Percentiles rank a stretch among this genome's conserved stretches.
Conservation (phyloP, 2,888 invertebrate species). For the Ornithoptera alexandrae region DNA sequence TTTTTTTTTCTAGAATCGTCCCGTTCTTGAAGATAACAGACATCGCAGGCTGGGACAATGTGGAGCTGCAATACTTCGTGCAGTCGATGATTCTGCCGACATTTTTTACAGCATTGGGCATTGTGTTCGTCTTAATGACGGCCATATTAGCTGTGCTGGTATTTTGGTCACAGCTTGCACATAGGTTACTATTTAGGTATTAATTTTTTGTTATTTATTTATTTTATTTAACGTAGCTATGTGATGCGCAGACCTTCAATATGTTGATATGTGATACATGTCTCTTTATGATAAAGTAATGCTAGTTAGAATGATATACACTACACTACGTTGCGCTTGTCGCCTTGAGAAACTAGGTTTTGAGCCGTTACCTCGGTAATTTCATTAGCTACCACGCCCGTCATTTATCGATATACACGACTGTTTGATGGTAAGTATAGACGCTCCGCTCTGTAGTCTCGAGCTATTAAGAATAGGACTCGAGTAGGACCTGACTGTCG, state of each 20-base stretch:
- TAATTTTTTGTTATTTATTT: neutral
- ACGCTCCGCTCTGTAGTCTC: too few relatives aligned
- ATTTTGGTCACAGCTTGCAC: slow-evolving; percentile 85
- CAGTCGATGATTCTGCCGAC: slow-evolving; percentile 78
- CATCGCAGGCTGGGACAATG: slow-evolving; percentile 55
- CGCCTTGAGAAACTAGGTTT: too few relatives aligned
- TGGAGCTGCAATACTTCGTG: slow-evolving; percentile 64
- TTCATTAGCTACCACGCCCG: too few relatives aligned
- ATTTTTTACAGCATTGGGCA: slow-evolving; percentile 82
- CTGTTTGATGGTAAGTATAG: too few relatives aligned
- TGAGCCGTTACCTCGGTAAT: too few relatives aligned
- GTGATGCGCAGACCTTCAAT: neutral
- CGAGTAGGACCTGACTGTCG: too few relatives aligned
- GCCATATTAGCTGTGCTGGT: slow-evolving; percentile 79
- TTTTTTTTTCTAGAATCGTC: slow-evolving; percentile 47
- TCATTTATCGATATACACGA: too few relatives aligned
- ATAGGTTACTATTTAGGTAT: slow-evolving; percentile 83
- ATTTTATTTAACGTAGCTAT: neutral
- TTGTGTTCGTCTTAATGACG: slow-evolving; percentile 78
- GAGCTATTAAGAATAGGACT: too few relatives aligned
- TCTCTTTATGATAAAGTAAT: too few relatives aligned
- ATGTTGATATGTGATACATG: neutral
- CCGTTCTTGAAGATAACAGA: slow-evolving; percentile 49
- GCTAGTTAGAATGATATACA: too few relatives aligned
- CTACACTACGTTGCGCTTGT: too few relatives aligned